Conservation (phyloP, 2,113 vertebrate species). For the Butastur rufipennis region DNA sequence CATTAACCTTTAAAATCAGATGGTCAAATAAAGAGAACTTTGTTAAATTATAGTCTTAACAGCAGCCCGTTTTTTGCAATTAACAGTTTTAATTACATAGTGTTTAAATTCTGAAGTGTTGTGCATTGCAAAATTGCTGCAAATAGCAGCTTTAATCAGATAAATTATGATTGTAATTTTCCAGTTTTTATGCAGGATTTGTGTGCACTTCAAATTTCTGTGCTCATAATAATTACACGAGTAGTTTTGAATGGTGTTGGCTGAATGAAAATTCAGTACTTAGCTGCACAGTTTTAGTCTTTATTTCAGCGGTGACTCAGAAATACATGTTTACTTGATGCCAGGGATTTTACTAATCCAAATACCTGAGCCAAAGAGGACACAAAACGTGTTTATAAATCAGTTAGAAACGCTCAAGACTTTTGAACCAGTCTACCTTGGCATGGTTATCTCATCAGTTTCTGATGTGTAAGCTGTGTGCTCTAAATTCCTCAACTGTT, state of each 20-base stretch:
- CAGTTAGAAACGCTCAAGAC: neutral
- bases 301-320: slow-evolving; percentile 1
- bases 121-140: slow-evolving; percentile 49
- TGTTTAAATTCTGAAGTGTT: slow-evolving; percentile 57
- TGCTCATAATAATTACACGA: neutral
- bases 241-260: neutral
- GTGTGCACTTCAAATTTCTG: neutral
- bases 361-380: neutral
- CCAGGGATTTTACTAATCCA: neutral
- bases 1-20: slow-evolving; percentile 62
- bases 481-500: neutral
- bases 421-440: neutral
- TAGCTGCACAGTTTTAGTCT: slow-evolving; percentile 2
- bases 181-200: slow-evolving; percentile 47
- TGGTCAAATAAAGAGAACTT: slow-evolving; percentile 49
- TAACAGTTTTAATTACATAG: slow-evolving; percentile 74
- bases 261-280: neutral
- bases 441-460: neutral
- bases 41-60: slow-evolving; percentile 67
- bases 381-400: neutral
- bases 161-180: slow-evolving; percentile 62
- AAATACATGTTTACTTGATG: slow-evolving; percentile 3
- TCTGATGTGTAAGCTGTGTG: neutral
- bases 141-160: slow-evolving; percentile 69
- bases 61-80: slow-evolving; percentile 61